A percentile compares a stretch with the other conserved stretches of the same genome.
Conservation (phyloP, 2,888 invertebrate species). For the Hirtodrosophila trivittata region DNA sequence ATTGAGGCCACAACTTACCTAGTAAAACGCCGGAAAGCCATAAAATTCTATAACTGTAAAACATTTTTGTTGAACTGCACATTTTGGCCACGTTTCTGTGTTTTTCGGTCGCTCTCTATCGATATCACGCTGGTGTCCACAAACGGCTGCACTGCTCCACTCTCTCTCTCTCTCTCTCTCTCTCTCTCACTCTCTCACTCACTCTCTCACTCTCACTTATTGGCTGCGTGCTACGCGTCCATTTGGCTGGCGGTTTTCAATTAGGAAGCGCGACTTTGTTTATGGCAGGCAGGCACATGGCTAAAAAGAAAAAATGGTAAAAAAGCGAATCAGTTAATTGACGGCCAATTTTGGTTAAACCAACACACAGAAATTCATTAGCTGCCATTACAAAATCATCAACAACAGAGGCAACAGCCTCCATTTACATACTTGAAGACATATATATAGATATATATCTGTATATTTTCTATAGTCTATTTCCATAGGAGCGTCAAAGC, state of each 20-base stretch:
- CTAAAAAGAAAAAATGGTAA: slow-evolving; percentile 44
- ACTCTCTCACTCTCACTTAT: slow-evolving; percentile 6
- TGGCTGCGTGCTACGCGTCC: slow-evolving; percentile 65
- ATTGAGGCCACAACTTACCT: slow-evolving; percentile 79
- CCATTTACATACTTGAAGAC: slow-evolving; percentile 5
- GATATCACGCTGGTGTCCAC: slow-evolving; percentile 37
- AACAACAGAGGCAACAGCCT: slow-evolving; percentile 21
- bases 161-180: slow-evolving; percentile 17
- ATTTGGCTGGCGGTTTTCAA: slow-evolving; percentile 69
- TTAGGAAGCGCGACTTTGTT: slow-evolving; percentile 68
- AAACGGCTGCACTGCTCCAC: slow-evolving; percentile 34
- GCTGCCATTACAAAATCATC: slow-evolving; percentile 51
- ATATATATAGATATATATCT: neutral
- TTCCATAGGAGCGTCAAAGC: slow-evolving; percentile 40
- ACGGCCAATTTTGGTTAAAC: slow-evolving; percentile 33
- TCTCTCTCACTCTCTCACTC: slow-evolving; percentile 14
- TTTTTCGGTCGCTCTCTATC: slow-evolving; percentile 26
- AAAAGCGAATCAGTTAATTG: slow-evolving; percentile 42
- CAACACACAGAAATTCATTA: slow-evolving; percentile 44
- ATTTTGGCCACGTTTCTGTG: slow-evolving; percentile 61
- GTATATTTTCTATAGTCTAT: slow-evolving; percentile 11
- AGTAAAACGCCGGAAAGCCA: slow-evolving; percentile 83
- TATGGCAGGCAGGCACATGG: slow-evolving; percentile 75
- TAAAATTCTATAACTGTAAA: slow-evolving; percentile 83
- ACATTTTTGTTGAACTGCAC: slow-evolving; percentile 80